Evolutionary conservation across 2,797 vertebrate species (phyloP), one percentile per base, ranked within the genome.

Genomic region (Centroberyx gerrardi): DNA sequence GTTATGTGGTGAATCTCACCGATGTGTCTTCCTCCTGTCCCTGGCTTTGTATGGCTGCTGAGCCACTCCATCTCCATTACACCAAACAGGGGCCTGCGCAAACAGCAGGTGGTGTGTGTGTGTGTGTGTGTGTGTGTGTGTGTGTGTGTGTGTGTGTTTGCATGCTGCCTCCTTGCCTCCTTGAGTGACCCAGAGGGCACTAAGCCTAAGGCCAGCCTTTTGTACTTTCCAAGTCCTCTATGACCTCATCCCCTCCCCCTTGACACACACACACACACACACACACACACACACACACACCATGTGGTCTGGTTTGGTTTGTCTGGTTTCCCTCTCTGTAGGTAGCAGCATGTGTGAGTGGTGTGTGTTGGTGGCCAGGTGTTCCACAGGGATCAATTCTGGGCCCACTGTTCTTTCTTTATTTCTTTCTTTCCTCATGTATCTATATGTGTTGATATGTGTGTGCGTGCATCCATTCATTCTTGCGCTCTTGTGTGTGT

Each of bases 101-200:
- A 89, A 93, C 90, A 93, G 93, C 92, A 94, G 93, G 90, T 93
- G 93, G 90, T 88, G 84, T 72, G 81, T 81, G 82, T 54, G 76
- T 69, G 76, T 72, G 62, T 49, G 69, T 40, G 71, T 73, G 76
- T 60, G 67, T 65, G 76, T 53, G 58, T 60, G 81, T 56, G 79
- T 29, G 60, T 29, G 56, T 63, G 70, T 15, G 6, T 18, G 42
- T 17, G 44, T 46, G 68, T 74, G 64, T 78, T 83, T 68, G 69
- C 51, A 77, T 85, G 76, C 78, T 83, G 78, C 73, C 62, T 79
- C 69, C 53, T 69, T 76, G 70, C 74, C 71, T 81, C 73, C 74
- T 87, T 72, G 78, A 85, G 69, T 93, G 90, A 92, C 91, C 90
- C 81, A 72, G 52, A 87, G 87, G 87, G 72, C 90, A 91, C 40